Percentiles rank a stretch among this genome's conserved stretches.
phyloP scores from a whole-genome alignment of 2,113 vertebrate species.

The Lycaon pictus region DNA sequence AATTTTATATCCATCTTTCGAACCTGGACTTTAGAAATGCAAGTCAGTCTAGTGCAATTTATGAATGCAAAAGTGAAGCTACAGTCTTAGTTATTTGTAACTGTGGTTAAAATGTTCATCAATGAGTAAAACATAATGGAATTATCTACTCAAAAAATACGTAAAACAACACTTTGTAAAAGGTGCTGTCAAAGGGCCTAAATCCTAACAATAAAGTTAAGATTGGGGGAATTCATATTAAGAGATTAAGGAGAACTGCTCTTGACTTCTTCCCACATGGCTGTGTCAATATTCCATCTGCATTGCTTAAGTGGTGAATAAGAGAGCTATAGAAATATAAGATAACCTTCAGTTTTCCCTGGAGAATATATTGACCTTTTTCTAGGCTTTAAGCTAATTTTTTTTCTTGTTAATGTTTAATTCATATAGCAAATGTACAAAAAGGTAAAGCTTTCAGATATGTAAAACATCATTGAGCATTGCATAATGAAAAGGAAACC shows the following conservation, averaged over 20 bases:
- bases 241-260: not conserved
- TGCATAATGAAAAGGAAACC: conserved; percentile 50
- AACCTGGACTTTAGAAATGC: not conserved
- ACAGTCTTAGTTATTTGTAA: not conserved
- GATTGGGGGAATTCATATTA: not conserved
- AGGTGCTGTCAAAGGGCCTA: not conserved
- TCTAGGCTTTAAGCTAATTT: not conserved
- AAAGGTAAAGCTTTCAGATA: conserved; percentile 53
- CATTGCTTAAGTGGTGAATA: conserved; percentile 2
- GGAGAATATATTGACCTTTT: conserved; percentile 20
- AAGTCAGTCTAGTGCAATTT: not conserved
- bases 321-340: not conserved
- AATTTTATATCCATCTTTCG: not conserved
- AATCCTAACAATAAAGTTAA: not conserved
- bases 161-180: not conserved
- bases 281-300: not conserved
- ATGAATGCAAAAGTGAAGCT: not conserved
- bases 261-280: not conserved
- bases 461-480: conserved; percentile 24
- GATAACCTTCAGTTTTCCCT: conserved; percentile 24
- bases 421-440: conserved; percentile 56
- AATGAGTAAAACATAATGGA: not conserved
- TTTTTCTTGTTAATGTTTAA: conserved; percentile 58
- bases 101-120: not conserved
- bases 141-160: not conserved